These are phyloP conservation scores for Pollenia amentaria DNA, from an alignment of 2,888 invertebrate genomes.

Conservation along the genomic window DNA sequence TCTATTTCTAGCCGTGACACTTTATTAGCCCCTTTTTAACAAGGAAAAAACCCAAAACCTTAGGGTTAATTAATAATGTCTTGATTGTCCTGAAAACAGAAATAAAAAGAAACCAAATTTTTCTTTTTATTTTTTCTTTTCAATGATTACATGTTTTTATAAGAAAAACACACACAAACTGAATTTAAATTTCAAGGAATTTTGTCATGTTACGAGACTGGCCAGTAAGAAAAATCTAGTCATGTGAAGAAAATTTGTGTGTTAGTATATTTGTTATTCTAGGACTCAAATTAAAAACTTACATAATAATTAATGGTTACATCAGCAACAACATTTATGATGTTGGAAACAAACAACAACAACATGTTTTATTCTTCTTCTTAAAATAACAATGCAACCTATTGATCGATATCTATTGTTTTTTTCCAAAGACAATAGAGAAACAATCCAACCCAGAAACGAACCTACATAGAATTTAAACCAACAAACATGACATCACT, in stretches of 20 bases:
- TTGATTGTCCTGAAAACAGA: slow-evolving; percentile 75
- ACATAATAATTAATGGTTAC: slow-evolving; percentile 75
- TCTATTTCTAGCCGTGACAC: neutral
- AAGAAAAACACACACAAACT: slow-evolving; percentile 51
- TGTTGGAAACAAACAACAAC: slow-evolving; percentile 30
- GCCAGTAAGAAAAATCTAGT: neutral
- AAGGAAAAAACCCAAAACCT: slow-evolving; percentile 44
- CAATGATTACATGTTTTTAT: slow-evolving; percentile 66
- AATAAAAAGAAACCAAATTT: slow-evolving; percentile 56
- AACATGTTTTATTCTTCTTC: neutral
- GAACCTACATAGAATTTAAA: slow-evolving; percentile 31
- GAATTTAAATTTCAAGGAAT: slow-evolving; percentile 70
- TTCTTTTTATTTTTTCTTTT: slow-evolving; percentile 13
- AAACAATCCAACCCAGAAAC: slow-evolving; percentile 9
- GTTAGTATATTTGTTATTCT: slow-evolving; percentile 30
- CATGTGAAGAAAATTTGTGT: slow-evolving; percentile 4
- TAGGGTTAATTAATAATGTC: slow-evolving; percentile 71
- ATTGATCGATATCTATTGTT: slow-evolving; percentile 70
- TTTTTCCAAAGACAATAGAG: slow-evolving; percentile 53
- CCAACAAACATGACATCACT: slow-evolving; percentile 65
- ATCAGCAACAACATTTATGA: slow-evolving; percentile 49
- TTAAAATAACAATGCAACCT: slow-evolving; percentile 52
- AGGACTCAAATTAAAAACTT: slow-evolving; percentile 68
- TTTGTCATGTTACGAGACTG: slow-evolving; percentile 11
- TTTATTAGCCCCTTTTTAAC: slow-evolving; percentile 19